These are phyloP conservation scores for Calliphora vicina DNA, from an alignment of 1,140 invertebrate species.

Conservation along the genomic window DNA sequence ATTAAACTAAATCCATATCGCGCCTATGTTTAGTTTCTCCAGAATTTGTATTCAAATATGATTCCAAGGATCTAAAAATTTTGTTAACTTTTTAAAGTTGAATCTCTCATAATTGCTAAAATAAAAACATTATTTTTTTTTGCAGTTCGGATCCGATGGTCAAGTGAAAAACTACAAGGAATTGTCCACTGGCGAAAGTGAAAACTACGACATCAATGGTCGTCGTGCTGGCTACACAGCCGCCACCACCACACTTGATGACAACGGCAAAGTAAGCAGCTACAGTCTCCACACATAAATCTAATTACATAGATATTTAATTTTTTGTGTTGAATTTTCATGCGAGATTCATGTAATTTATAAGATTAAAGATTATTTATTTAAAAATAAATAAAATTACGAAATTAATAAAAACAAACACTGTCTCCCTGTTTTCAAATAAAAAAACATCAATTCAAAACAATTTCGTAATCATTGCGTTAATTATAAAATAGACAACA, in stretches of 20 bases:
- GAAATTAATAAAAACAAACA: neutral
- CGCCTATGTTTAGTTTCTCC: no score
- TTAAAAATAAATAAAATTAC: neutral
- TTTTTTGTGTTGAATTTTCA: neutral
- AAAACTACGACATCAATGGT: conserved; percentile 57
- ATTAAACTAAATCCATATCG: no score
- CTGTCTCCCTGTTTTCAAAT: neutral
- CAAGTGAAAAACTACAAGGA: conserved; percentile 59
- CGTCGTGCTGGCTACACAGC: conserved; percentile 56
- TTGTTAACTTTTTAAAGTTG: no score
- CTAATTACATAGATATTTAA: neutral
- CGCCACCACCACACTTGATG: conserved; percentile 61
- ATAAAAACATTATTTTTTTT: neutral
- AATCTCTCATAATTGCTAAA: neutral
- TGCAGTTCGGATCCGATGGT: conserved; percentile 52
- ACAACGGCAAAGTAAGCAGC: conserved; percentile 59
- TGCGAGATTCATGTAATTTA: neutral
- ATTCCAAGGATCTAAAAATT: no score
- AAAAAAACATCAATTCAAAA: neutral
- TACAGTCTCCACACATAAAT: conserved; percentile 60
- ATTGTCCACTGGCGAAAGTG: conserved; percentile 59
- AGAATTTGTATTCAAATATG: no score
- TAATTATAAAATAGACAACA: neutral
- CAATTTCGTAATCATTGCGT: neutral
- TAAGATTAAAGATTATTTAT: conserved; percentile 8